Evolutionary conservation across 2,888 invertebrate species (phyloP).

Genomic region (Hemicrepidius hirtus): DNA sequence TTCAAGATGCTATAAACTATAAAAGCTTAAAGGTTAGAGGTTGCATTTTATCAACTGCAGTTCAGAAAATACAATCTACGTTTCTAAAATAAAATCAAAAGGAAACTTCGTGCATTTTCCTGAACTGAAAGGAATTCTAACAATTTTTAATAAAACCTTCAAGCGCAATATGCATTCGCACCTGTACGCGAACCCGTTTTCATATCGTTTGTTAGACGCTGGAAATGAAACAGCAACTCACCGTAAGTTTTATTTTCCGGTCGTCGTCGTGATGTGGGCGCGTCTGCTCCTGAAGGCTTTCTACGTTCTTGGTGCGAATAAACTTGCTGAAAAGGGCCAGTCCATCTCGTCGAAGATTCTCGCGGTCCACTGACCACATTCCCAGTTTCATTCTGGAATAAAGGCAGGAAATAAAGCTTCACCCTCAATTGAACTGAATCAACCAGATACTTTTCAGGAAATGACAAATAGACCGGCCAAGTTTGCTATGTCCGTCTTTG

Average conservation of each 20-base stretch:
- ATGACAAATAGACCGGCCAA: constrained; percentile 25
- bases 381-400: constrained; percentile 74
- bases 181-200: neutral
- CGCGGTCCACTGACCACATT: constrained; percentile 75
- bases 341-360: constrained; percentile 77
- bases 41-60: constrained; percentile 30
- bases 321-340: constrained; percentile 88
- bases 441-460: constrained; percentile 28
- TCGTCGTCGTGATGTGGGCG: constrained; percentile 74
- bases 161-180: neutral
- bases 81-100: neutral
- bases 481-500: neutral
- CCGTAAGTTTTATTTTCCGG: constrained; percentile 85
- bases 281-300: constrained; percentile 76
- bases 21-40: constrained; percentile 22
- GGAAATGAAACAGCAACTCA: constrained; percentile 69
- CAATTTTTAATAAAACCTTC: constrained; percentile 9
- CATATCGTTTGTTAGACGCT: neutral
- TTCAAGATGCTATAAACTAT: neutral
- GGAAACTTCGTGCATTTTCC: neutral
- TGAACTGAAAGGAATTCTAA: neutral
- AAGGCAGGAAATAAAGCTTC: constrained; percentile 32
- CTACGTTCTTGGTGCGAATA: constrained; percentile 90
- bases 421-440: constrained; percentile 40
- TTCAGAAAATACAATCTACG: constrained; percentile 11